Evolutionary conservation across 2,888 invertebrate species (phyloP).

Genomic region (Dorcus hopei): DNA sequence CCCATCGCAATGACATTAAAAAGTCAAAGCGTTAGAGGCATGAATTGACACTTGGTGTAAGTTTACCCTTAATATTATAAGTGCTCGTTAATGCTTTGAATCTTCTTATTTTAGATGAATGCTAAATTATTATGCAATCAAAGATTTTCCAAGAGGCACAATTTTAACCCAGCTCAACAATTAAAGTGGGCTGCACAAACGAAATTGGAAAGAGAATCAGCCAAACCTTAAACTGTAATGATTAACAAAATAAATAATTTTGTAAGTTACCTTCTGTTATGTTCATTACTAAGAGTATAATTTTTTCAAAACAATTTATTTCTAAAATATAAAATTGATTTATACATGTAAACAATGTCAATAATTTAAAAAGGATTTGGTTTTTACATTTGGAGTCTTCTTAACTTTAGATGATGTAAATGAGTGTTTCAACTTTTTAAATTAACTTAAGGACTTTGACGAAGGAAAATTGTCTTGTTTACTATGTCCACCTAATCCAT

Average conservation of each 20-base stretch:
- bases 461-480: constrained; percentile 53
- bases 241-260: constrained; percentile 16
- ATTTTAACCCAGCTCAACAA: constrained; percentile 76
- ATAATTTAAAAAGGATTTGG: constrained; percentile 8
- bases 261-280: constrained; percentile 14
- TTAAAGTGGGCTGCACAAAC: constrained; percentile 67
- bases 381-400: constrained; percentile 23
- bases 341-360: background rate
- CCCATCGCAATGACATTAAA: constrained; percentile 97
- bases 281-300: too few species aligned
- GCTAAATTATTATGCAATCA: constrained; percentile 95
- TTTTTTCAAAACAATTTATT: too few species aligned
- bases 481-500: constrained; percentile 58
- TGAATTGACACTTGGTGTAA: constrained; percentile 93
- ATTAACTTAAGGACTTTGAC: constrained; percentile 18
- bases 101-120: constrained; percentile 72
- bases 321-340: constrained; percentile 4
- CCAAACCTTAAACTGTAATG: constrained; percentile 14
- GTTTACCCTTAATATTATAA: constrained; percentile 45
- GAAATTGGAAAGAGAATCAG: constrained; percentile 53
- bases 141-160: constrained; percentile 92
- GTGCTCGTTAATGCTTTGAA: background rate
- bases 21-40: constrained; percentile 85
- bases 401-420: constrained; percentile 30
- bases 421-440: constrained; percentile 25